Conservation (phyloP, 2,888 invertebrate species). For the Caenorhabditis imperialis region DNA sequence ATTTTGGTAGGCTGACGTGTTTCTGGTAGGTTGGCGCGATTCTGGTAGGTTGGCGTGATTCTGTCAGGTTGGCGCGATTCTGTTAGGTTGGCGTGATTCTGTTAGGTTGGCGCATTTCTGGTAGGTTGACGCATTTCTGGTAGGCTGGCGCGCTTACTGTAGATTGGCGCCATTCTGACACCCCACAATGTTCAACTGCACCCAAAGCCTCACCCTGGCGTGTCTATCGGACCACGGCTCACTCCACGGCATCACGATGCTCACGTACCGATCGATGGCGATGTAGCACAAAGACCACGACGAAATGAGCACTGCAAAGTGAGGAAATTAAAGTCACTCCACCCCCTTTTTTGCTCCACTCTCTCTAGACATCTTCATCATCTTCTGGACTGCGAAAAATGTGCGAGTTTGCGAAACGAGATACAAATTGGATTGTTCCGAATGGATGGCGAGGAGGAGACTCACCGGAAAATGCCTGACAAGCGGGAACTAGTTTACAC, state of each 20-base stretch:
- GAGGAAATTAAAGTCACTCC: not conserved
- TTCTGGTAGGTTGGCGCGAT: too few relatives aligned
- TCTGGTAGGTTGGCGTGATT: too few relatives aligned
- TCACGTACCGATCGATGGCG: slow-evolving; percentile 90
- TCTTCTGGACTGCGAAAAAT: not conserved
- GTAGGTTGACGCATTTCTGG: too few relatives aligned
- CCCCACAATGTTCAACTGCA: too few relatives aligned
- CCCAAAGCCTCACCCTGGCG: slow-evolving; percentile 60
- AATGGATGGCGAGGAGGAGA: too few relatives aligned
- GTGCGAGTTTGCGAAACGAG: not conserved
- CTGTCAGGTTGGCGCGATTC: too few relatives aligned
- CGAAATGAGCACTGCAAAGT: slow-evolving; percentile 92
- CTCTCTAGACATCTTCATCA: not conserved
- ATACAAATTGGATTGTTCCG: not conserved
- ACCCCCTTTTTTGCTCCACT: not conserved
- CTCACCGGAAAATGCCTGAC: slow-evolving; percentile 84
- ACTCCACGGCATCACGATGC: slow-evolving; percentile 76
- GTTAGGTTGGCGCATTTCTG: too few relatives aligned
- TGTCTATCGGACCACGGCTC: slow-evolving; percentile 74
- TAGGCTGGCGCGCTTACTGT: too few relatives aligned
- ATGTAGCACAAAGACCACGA: slow-evolving; percentile 97
- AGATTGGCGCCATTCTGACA: too few relatives aligned
- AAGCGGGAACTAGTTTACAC: slow-evolving; percentile 93
- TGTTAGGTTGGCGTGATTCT: too few relatives aligned
- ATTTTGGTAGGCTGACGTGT: too few relatives aligned